These are phyloP conservation scores for Dryomyza anilis DNA, from an alignment of 2,888 invertebrate genomes.

Conservation along the genomic window DNA sequence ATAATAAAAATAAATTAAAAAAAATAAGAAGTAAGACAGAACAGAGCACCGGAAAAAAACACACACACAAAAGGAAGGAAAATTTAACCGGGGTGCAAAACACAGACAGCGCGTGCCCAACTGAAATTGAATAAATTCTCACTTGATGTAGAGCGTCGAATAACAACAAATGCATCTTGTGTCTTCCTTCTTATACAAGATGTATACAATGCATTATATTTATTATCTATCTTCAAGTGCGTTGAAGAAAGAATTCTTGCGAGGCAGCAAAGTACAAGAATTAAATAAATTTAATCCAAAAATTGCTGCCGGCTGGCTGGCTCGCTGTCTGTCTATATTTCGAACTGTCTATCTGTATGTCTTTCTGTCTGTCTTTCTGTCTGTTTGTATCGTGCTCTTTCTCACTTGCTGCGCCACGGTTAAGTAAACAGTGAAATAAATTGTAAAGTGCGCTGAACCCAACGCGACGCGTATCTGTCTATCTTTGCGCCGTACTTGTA, in stretches of 20 bases:
- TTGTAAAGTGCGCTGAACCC: conserved; percentile 49
- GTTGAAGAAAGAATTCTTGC: background rate
- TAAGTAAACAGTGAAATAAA: conserved; percentile 32
- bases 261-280: conserved; percentile 19
- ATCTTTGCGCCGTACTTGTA: background rate
- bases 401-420: background rate
- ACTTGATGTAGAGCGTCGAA: background rate
- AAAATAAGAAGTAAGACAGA: no score
- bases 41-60: background rate
- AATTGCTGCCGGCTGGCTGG: conserved; percentile 3
- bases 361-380: background rate
- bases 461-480: conserved; percentile 19
- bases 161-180: no score
- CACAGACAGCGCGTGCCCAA: background rate
- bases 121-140: conserved; percentile 17
- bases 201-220: background rate
- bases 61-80: background rate
- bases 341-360: background rate
- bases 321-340: background rate
- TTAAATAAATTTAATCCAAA: conserved; percentile 24
- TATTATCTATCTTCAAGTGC: conserved; percentile 21
- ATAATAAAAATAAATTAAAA: no score
- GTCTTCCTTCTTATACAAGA: no score
- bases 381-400: background rate
- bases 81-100: background rate